Evolutionary conservation across 2,113 vertebrate species (phyloP), one percentile per base, ranked within the genome.

Genomic region (Hyperopisus bebe): DNA sequence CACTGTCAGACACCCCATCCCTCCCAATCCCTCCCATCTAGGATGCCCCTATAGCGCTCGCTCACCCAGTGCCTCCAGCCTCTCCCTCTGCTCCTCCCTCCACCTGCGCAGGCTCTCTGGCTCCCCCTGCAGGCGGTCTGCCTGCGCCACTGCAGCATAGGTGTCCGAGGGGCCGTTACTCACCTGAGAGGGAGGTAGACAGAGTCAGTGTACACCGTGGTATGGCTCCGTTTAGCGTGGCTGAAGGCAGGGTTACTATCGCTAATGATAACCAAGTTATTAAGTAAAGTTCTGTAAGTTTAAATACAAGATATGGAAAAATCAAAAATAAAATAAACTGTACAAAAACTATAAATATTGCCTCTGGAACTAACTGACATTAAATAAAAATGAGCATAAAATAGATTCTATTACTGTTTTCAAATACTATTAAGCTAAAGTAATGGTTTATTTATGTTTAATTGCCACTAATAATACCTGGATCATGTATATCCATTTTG

Each of bases 91-190:
- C 89, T 99, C 98, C 92, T 99, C 98, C 93, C 98, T 97, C 98
- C 98, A 99, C 91, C 97, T 99, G 90, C 98, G 97, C 91, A 99
- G 96, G 92, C 98, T 99, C 92, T 99, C 98, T 3, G 98, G 98
- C 92, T 99, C 98, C 3, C 97, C 96, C 19, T 98, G 97, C 93
- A 98, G 96, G 88, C 96, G 96, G 93, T 99, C 98, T 46, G 66
- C 97, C 90, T 95, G 98, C 91, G 98, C 98, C 93, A 98, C 97
- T 24, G 98, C 97, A 88, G 97, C 95, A 46, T 97, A 98, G 58
- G 96, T 94, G 83, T 99, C 97, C 91, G 97, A 97, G 2, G 97
- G 97, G n/a, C 98, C 98, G 31, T 98, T 98, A 92, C 94, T 97
- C 95, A 98, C 97, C 98, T 98, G 93, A 89, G 86, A 82, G 93